Base-by-base conservation (phyloP, 2,113 vertebrate genomes). In the Tyto alba region DNA sequence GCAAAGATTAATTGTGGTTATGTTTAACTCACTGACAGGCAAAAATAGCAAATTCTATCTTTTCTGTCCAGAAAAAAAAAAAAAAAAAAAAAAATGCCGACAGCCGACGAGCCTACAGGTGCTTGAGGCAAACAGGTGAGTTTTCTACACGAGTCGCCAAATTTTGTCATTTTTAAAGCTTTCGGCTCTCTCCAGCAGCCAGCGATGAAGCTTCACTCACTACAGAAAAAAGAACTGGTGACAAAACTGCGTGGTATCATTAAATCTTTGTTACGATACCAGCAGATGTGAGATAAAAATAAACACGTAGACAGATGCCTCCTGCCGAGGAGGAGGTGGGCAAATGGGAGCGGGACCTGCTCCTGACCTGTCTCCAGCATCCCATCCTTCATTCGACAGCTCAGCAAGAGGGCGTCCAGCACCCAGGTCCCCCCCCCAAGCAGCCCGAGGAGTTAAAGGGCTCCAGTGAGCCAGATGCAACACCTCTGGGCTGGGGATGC, bases 231-330 rank as follows among this genome's bases (percentile, higher is more conserved):
- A 85, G 79, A 94, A 89, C 63, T 63, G 69, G 91, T 89, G 95
- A 92, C 92, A 94, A 90, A 96, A 94, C 78, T 57, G 40, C 92
- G 80, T 90, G 89, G 50, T 68, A 86, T 83, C 94, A 95, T 95
- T 95, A 95, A 93, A 97, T 95, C 92, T 95, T 95, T 88, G 86
- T 93, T 97, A 94, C 4, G 11, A 89, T 1, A 62, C 90, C 94
- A 93, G 86, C 94, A 97, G 95, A 97, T 94, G 95, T 4, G 69
- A 87, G 95, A 92, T 56, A 96, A 96, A 97, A 97, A 96, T 95
- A 97, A 96, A 93, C 74, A 72, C 3, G 57, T 73, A 96, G 77
- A 72, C 95, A 93, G 84, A 96, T 93, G 94, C 80, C 26, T 90
- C 80, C 57, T 6, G 6, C 1, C 4, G 11, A 85, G 81, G 16